These are phyloP conservation scores for Epizoanthus rinbou DNA, from an alignment of 92 coral and sea anemone genomes.

Conservation along the genomic window DNA sequence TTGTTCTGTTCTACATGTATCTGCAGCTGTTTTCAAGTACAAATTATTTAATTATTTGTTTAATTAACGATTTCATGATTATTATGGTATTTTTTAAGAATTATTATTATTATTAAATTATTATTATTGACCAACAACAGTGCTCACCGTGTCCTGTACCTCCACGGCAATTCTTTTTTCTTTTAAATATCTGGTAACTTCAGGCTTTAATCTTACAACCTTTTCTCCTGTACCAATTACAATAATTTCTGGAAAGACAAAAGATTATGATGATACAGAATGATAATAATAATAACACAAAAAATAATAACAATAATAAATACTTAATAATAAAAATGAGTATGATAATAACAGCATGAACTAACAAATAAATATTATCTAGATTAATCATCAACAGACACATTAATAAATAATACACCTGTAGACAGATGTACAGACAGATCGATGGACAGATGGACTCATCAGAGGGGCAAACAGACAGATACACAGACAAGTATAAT, in stretches of 20 bases:
- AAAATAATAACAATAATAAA: not conserved
- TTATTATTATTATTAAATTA: not conserved
- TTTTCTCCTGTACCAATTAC: conserved; percentile 97
- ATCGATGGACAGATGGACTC: not conserved
- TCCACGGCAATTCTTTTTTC: conserved; percentile 76
- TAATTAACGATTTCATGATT: too few relatives aligned
- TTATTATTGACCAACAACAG: not conserved
- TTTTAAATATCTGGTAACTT: conserved; percentile 71
- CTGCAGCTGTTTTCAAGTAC: too few relatives aligned
- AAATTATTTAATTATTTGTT: too few relatives aligned
- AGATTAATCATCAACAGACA: too few relatives aligned
- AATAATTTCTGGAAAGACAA: conserved; percentile 69
- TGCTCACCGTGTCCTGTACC: conserved; percentile 93
- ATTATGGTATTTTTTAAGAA: too few relatives aligned
- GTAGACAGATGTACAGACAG: not conserved
- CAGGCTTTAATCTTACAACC: conserved; percentile 69
- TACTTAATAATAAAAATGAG: too few relatives aligned
- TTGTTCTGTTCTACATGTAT: too few relatives aligned
- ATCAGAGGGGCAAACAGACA: too few relatives aligned
- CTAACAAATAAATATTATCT: too few relatives aligned
- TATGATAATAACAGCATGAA: too few relatives aligned
- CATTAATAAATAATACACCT: not conserved
- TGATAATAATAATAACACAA: not conserved
- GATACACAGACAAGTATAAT: too few relatives aligned
- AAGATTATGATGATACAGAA: too few relatives aligned